These are phyloP conservation scores for Microcebus jonahi DNA, from an alignment of 2,113 vertebrate genomes.

Conservation along the genomic window DNA sequence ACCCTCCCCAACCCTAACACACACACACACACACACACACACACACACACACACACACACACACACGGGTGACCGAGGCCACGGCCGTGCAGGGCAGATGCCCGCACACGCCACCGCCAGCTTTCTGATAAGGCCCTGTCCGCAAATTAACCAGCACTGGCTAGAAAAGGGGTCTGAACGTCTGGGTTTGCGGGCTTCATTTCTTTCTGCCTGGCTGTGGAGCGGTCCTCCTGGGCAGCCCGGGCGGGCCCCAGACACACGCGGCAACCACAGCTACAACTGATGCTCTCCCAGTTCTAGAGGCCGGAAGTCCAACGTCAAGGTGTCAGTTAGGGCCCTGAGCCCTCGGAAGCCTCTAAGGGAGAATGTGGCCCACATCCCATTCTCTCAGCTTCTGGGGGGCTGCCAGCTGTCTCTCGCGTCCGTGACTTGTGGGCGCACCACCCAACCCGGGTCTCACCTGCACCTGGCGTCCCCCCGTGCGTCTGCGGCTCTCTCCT, in stretches of 20 bases:
- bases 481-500: neutral
- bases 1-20: no score
- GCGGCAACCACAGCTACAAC: accelerated
- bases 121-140: neutral
- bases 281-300: accelerated
- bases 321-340: accelerated
- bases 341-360: accelerated
- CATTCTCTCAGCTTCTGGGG: neutral
- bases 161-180: no score
- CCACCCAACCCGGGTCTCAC: neutral
- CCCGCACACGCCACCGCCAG: accelerated
- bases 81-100: no score
- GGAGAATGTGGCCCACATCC: accelerated
- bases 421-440: neutral
- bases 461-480: accelerated
- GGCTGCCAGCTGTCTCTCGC: accelerated
- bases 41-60: accelerated
- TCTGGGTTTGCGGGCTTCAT: accelerated
- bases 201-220: accelerated
- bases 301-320: accelerated
- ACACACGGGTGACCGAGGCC: accelerated
- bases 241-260: accelerated
- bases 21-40: accelerated
- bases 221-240: neutral
- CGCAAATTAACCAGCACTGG: accelerated